Percentiles rank a stretch among this genome's conserved stretches.
These are phyloP conservation scores for Coryphaenoides rupestris DNA, from an alignment of 2,113 vertebrate genomes.

Conservation along the genomic window DNA sequence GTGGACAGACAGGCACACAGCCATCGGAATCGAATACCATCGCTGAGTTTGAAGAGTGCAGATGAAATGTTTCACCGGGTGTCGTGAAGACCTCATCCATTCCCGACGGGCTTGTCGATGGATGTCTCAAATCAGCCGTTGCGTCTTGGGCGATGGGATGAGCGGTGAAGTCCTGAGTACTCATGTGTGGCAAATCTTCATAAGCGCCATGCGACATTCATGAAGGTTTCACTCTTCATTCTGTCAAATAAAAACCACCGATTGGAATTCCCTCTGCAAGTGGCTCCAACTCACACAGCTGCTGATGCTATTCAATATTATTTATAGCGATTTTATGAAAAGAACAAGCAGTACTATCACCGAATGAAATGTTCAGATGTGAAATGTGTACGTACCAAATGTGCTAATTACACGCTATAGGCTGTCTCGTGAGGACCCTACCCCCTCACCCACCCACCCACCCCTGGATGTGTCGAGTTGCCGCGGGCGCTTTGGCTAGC, in stretches of 20 bases:
- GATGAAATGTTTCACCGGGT: no score
- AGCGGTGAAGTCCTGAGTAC: no score
- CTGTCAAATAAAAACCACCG: no score
- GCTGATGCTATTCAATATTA: constrained; percentile 25
- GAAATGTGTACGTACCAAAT: constrained; percentile 39
- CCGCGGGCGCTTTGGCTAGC: constrained; percentile 14
- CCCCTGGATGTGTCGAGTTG: constrained; percentile 16
- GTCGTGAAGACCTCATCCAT: no score
- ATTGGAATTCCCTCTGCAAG: constrained; percentile 4
- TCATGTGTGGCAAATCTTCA: constrained; percentile 16
- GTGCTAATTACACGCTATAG: constrained; percentile 32
- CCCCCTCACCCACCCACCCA: no score
- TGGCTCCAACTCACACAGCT: constrained; percentile 16
- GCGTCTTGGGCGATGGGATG: no score
- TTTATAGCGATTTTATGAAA: background rate
- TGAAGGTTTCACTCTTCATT: constrained; percentile 43
- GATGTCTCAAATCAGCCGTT: no score
- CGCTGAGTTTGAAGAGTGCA: no score
- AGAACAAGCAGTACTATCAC: constrained; percentile 1
- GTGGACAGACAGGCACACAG: no score
- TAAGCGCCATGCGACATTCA: constrained; percentile 29
- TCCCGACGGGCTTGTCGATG: no score
- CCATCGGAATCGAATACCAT: no score
- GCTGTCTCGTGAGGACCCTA: constrained; percentile 1
- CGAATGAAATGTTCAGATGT: constrained; percentile 24